Evolutionary conservation across 1,140 invertebrate species (phyloP).

Genomic region (Coelopa frigida): DNA sequence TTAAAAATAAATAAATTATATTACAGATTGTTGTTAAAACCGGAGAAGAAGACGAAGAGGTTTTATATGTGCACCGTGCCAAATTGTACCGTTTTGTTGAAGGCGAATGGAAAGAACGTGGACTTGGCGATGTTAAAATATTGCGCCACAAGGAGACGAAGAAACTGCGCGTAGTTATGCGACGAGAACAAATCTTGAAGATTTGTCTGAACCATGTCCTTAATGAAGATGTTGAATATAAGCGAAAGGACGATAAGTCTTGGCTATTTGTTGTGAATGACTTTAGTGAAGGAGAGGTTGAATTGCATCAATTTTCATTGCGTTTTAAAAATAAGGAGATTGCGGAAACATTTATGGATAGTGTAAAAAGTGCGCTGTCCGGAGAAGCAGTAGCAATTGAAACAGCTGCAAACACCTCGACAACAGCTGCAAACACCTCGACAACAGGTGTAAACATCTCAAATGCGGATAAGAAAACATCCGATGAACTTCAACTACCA

Average conservation of each 20-base stretch:
- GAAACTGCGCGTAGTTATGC: slow-evolving; percentile 73
- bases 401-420: not conserved
- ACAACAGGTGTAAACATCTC: not conserved
- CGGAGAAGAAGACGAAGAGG: slow-evolving; percentile 75
- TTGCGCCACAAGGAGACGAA: slow-evolving; percentile 60
- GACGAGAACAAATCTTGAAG: slow-evolving; percentile 77
- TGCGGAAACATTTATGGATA: slow-evolving; percentile 63
- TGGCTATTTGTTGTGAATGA: slow-evolving; percentile 78
- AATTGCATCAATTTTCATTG: slow-evolving; percentile 66
- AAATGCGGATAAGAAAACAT: slow-evolving; percentile 17
- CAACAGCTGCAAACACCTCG: slow-evolving; percentile 1
- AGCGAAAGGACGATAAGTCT: slow-evolving; percentile 68
- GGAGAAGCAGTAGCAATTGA: slow-evolving; percentile 20
- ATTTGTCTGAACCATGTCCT: slow-evolving; percentile 77
- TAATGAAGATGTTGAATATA: slow-evolving; percentile 56
- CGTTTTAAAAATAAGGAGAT: slow-evolving; percentile 74
- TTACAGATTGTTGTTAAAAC: slow-evolving; percentile 66
- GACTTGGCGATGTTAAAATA: slow-evolving; percentile 80
- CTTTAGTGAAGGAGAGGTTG: slow-evolving; percentile 72
- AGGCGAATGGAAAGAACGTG: slow-evolving; percentile 84
- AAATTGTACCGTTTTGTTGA: slow-evolving; percentile 68
- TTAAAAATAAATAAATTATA: not conserved
- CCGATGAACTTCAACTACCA: slow-evolving; percentile 17
- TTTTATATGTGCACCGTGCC: slow-evolving; percentile 67
- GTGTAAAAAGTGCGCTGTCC: slow-evolving; percentile 55